Evolutionary conservation across 2,797 vertebrate genomes (phyloP).

Genomic region (Etheostoma perlongum): DNA sequence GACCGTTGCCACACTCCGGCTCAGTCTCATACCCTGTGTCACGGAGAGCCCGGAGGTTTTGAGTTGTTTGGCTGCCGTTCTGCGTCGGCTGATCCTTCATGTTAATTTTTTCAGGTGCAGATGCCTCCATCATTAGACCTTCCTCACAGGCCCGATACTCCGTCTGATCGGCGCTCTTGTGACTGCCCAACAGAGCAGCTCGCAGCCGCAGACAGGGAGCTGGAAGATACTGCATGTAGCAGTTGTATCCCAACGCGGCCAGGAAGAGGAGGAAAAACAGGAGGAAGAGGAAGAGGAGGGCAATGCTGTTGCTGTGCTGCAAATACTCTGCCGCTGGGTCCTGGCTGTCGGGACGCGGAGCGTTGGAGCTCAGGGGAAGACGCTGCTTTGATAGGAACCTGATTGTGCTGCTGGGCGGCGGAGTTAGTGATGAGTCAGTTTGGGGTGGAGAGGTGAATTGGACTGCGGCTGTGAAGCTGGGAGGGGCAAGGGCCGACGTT

Average conservation of each 20-base stretch:
- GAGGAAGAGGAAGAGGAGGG: slow-evolving; percentile 92
- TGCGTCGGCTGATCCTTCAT: slow-evolving; percentile 81
- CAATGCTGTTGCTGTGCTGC: slow-evolving; percentile 86
- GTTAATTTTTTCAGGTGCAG: slow-evolving; percentile 84
- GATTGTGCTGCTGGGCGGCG: slow-evolving; percentile 73
- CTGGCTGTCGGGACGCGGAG: slow-evolving; percentile 77
- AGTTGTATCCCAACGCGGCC: slow-evolving; percentile 92
- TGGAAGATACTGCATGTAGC: slow-evolving; percentile 96
- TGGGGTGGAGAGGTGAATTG: slow-evolving; percentile 80
- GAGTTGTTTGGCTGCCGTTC: slow-evolving; percentile 85
- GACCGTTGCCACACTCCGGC: slow-evolving; percentile 90
- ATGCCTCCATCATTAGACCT: slow-evolving; percentile 89
- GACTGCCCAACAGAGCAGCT: slow-evolving; percentile 86
- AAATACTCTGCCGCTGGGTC: slow-evolving; percentile 89
- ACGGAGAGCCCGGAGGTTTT: slow-evolving; percentile 85
- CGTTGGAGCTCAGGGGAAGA: slow-evolving; percentile 77
- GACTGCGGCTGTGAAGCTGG: slow-evolving; percentile 72
- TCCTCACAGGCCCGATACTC: slow-evolving; percentile 92
- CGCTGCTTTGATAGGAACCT: slow-evolving; percentile 75
- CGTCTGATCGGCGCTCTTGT: slow-evolving; percentile 86
- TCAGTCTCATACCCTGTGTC: slow-evolving; percentile 97
- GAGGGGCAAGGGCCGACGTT: slow-evolving; percentile 68
- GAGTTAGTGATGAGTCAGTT: slow-evolving; percentile 79
- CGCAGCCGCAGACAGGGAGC: slow-evolving; percentile 91
- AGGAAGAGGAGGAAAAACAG: slow-evolving; percentile 93